Evolutionary conservation across 2,888 invertebrate genomes (phyloP).

Genomic region (Nemotelus pantherinus): DNA sequence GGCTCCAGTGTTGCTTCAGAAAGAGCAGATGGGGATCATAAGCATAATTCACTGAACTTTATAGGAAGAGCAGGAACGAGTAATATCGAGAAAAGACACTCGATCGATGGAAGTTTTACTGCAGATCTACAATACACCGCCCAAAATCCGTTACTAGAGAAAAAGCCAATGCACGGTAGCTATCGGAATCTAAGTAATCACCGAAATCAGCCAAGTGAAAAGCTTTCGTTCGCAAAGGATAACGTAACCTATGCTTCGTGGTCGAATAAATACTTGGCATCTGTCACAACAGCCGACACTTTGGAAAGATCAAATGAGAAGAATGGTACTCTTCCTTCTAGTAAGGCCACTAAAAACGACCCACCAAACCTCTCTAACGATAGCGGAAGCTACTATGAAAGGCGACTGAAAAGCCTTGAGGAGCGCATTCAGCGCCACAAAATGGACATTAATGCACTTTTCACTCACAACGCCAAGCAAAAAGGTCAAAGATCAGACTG

Average conservation of each 20-base stretch:
- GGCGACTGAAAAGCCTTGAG: slow-evolving; percentile 56
- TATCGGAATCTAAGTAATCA: slow-evolving; percentile 24
- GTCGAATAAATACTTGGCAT: slow-evolving; percentile 20
- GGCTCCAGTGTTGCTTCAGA: slow-evolving; percentile 20
- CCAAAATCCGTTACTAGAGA: not conserved
- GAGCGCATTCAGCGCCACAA: slow-evolving; percentile 58
- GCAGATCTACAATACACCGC: not conserved
- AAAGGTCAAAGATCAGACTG: slow-evolving; percentile 13
- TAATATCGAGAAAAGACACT: slow-evolving; percentile 54
- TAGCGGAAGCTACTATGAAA: slow-evolving; percentile 55
- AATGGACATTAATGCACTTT: slow-evolving; percentile 57
- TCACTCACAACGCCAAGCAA: slow-evolving; percentile 42
- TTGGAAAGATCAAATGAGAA: not conserved
- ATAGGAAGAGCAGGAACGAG: not conserved
- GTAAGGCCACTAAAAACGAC: slow-evolving; percentile 17
- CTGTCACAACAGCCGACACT: not conserved
- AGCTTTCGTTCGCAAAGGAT: slow-evolving; percentile 13
- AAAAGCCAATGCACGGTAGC: slow-evolving; percentile 34
- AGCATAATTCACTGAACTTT: slow-evolving; percentile 6
- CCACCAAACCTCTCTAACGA: slow-evolving; percentile 10
- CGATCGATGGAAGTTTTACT: slow-evolving; percentile 53
- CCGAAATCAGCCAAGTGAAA: not conserved
- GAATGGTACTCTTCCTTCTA: slow-evolving; percentile 46
- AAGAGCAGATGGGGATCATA: slow-evolving; percentile 11
- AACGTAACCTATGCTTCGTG: slow-evolving; percentile 15